phyloP scores from a whole-genome alignment of 2,797 vertebrate genomes.

The Knipowitschia caucasica region DNA sequence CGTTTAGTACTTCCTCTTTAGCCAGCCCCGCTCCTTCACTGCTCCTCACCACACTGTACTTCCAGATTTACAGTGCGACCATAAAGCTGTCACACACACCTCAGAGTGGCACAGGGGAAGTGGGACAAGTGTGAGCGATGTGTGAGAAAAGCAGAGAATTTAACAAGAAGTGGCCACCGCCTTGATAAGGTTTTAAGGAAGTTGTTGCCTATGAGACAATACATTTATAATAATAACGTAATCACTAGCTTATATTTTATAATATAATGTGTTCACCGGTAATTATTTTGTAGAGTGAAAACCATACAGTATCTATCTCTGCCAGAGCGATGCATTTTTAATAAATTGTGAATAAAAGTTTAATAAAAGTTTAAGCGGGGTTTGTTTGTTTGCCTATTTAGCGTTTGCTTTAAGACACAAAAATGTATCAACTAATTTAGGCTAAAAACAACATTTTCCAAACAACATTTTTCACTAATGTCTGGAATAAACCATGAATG shows the following conservation, averaged over 20 bases:
- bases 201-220: constrained; percentile 25
- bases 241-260: neutral
- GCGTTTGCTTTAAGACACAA: too few species aligned
- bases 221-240: constrained; percentile 39
- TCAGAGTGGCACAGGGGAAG: constrained; percentile 30
- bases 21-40: constrained; percentile 55
- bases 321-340: neutral
- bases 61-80: constrained; percentile 60
- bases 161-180: constrained; percentile 55
- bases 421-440: too few species aligned
- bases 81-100: constrained; percentile 60
- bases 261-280: too few species aligned
- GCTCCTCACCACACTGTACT: constrained; percentile 50
- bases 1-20: constrained; percentile 76
- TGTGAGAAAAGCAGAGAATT: constrained; percentile 60
- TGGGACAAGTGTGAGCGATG: constrained; percentile 15
- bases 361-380: too few species aligned
- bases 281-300: neutral
- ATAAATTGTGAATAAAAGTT: too few species aligned
- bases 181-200: constrained; percentile 56
- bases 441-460: too few species aligned
- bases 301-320: neutral
- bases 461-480: too few species aligned
- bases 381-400: too few species aligned
- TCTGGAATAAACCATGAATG: too few species aligned